These are phyloP conservation scores for Pangasius mekongensis DNA, from an alignment of 2,797 vertebrate species.

Conservation along the genomic window DNA sequence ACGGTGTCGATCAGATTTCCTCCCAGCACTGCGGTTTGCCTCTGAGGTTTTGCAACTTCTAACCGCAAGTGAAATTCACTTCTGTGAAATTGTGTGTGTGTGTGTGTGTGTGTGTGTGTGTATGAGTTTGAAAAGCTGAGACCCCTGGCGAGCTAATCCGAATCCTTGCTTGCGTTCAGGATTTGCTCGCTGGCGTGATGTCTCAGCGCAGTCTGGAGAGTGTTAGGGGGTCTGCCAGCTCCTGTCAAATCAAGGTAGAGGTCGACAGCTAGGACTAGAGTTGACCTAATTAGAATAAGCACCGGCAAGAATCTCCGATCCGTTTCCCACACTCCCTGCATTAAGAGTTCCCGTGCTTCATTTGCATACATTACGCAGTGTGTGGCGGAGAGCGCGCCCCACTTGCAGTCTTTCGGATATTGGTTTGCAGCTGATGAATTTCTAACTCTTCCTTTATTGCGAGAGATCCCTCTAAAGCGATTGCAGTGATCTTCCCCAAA, in stretches of 20 bases:
- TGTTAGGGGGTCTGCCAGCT: conserved; percentile 41
- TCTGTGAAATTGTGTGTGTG: background rate
- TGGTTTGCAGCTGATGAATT: conserved; percentile 39
- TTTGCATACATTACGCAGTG: conserved; percentile 28
- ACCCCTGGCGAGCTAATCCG: conserved; percentile 9
- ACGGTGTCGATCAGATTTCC: conserved; percentile 59
- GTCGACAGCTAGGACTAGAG: conserved; percentile 46
- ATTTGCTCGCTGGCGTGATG: conserved; percentile 28
- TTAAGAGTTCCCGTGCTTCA: conserved; percentile 29
- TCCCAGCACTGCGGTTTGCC: conserved; percentile 41
- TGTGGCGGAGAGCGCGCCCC: background rate
- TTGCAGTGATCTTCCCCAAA: conserved; percentile 28
- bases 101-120: background rate
- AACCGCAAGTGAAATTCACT: conserved; percentile 24
- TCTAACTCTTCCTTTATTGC: conserved; percentile 36
- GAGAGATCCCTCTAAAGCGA: conserved; percentile 46
- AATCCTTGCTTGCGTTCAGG: conserved; percentile 20
- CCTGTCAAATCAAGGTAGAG: conserved; percentile 57
- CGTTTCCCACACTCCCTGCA: conserved; percentile 10
- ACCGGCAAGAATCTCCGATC: conserved; percentile 35
- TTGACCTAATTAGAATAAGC: conserved; percentile 57
- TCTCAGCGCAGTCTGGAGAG: conserved; percentile 18
- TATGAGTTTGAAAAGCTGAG: background rate
- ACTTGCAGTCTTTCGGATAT: conserved; percentile 17
- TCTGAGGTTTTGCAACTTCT: conserved; percentile 8